These are phyloP conservation scores for Drosophila lini DNA, from an alignment of 1,140 invertebrate species.

Conservation along the genomic window DNA sequence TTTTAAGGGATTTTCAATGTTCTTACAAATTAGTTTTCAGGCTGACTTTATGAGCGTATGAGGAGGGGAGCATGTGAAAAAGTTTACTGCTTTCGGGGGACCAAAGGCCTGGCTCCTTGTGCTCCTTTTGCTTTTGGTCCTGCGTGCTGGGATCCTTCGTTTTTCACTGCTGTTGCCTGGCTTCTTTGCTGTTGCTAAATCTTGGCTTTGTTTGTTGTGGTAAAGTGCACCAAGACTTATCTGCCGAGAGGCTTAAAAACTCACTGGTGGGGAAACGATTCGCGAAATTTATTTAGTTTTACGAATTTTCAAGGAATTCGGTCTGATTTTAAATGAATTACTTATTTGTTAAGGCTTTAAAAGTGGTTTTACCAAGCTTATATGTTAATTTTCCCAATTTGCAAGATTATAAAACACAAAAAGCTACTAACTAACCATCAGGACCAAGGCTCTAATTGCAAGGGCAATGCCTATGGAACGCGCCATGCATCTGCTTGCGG, in stretches of 20 bases:
- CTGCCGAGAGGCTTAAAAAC: constrained; percentile 9
- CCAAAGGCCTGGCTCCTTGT: not conserved
- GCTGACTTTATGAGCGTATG: constrained; percentile 24
- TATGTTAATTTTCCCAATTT: no score
- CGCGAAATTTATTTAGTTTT: constrained; percentile 7
- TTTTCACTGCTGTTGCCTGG: constrained; percentile 19
- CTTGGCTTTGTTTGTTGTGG: constrained; percentile 26
- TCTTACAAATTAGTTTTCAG: constrained; percentile 75
- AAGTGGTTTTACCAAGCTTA: no score
- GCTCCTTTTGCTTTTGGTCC: constrained; percentile 3
- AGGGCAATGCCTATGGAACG: not conserved
- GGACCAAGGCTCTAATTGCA: not conserved
- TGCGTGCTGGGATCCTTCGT: not conserved
- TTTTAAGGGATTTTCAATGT: constrained; percentile 76
- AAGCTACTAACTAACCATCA: not conserved
- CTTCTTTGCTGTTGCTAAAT: constrained; percentile 24
- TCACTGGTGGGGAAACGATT: constrained; percentile 1
- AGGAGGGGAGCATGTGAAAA: constrained; percentile 39
- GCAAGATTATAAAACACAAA: not conserved
- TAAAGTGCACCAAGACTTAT: constrained; percentile 9
- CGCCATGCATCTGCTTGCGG: constrained; percentile 29
- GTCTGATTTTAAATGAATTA: not conserved
- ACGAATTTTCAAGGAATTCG: not conserved
- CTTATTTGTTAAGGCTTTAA: no score
- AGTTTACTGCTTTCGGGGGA: constrained; percentile 60